Evolutionary conservation across 2,797 vertebrate genomes (phyloP).

Genomic region (Sebastes cheni): DNA sequence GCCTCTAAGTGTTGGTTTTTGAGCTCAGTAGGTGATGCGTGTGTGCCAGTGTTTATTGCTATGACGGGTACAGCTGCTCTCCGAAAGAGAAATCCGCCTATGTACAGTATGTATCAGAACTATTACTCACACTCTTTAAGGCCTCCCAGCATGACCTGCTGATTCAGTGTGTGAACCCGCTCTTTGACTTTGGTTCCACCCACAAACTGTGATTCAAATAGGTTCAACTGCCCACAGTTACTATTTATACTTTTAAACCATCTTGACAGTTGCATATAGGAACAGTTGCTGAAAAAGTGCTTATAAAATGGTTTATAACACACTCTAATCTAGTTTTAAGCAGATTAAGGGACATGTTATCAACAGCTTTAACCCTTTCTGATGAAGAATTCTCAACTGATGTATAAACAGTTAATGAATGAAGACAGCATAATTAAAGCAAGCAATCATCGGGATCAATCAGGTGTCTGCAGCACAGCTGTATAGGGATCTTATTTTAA

Average conservation of each 20-base stretch:
- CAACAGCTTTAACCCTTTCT: accelerated
- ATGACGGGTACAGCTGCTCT: constrained; percentile 11
- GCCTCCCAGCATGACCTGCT: constrained; percentile 41
- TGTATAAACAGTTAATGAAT: neutral
- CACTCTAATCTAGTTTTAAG: neutral
- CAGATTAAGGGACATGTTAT: neutral
- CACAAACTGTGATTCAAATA: constrained; percentile 54
- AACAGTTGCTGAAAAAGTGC: neutral
- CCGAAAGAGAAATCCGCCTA: constrained; percentile 30
- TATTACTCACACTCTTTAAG: constrained; percentile 48
- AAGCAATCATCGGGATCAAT: too few relatives aligned
- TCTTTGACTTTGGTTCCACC: constrained; percentile 53
- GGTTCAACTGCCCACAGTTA: constrained; percentile 30
- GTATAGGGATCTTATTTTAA: too few relatives aligned
- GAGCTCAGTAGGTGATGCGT: neutral
- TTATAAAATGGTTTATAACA: neutral
- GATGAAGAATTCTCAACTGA: neutral
- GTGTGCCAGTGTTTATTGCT: constrained; percentile 12
- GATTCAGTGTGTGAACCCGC: constrained; percentile 40
- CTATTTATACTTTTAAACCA: constrained; percentile 25
- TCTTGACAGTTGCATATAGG: constrained; percentile 21
- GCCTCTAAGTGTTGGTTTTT: neutral
- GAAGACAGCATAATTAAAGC: too few relatives aligned
- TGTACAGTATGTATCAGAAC: constrained; percentile 38
- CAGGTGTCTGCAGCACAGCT: too few relatives aligned